Evolutionary conservation across 1,140 invertebrate genomes (phyloP).

Genomic region (Drosophila nigromelanica): DNA sequence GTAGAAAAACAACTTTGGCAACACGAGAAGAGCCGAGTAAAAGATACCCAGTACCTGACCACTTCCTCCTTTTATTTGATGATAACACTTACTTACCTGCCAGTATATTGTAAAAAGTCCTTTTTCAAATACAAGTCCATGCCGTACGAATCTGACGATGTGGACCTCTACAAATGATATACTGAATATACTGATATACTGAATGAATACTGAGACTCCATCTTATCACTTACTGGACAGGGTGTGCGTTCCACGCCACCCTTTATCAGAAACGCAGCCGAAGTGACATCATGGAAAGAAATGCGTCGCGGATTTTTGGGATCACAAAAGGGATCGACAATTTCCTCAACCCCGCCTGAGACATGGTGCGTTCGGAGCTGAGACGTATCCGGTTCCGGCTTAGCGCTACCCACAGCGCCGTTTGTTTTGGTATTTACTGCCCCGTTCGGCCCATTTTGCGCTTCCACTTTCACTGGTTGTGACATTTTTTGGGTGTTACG

Average conservation of each 20-base stretch:
- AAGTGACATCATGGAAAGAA: conserved; percentile 94
- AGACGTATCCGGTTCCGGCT: conserved; percentile 9
- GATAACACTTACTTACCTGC: conserved; percentile 87
- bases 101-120: conserved; percentile 95
- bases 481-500: conserved; percentile 41
- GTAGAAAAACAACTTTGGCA: not conserved
- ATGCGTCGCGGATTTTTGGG: conserved; percentile 90
- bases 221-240: conserved; percentile 88
- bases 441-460: conserved; percentile 27
- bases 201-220: not conserved
- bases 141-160: conserved; percentile 89
- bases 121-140: conserved; percentile 97
- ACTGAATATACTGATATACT: too few species aligned
- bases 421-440: conserved; percentile 12
- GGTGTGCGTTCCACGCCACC: conserved; percentile 92
- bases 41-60: not conserved
- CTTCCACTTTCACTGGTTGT: conserved; percentile 44
- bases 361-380: conserved; percentile 30
- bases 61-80: not conserved
- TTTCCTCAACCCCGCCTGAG: conserved; percentile 56
- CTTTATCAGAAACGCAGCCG: conserved; percentile 94
- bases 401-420: not conserved
- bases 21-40: not conserved
- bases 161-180: conserved; percentile 87
- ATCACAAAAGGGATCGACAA: conserved; percentile 86